Evolutionary conservation across 2,797 vertebrate species (phyloP), one percentile per base, ranked within the genome.

Genomic region (Neoniphon sammara): DNA sequence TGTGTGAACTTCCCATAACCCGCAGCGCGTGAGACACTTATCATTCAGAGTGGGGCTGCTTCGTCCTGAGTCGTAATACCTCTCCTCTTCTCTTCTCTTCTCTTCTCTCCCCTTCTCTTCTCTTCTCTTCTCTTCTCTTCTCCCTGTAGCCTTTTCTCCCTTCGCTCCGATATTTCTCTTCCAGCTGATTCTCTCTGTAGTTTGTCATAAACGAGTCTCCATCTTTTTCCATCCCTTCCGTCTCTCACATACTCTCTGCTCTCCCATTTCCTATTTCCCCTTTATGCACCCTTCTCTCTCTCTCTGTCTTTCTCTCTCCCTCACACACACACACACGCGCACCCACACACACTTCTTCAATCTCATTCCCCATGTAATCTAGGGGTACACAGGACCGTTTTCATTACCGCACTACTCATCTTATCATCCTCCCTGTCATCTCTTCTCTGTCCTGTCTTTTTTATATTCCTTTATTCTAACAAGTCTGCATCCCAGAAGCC

Each of bases 1-100:
- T 92, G 90, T 88, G 90, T 94, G 94, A 95, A 95, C 94, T 95
- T 94, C 92, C 90, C 90, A 88, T 95, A 94, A 95, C 94, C 94
- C 87, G 87, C 89, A 79, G 90, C 78, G 86, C 86, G 87, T 77
- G 83, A 93, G 93, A 93, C 93, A 95, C 93, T 94, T 93, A 94
- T 95, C 94, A 94, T 94, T 93, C 91, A 88, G 92, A 90, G 91
- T 90, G 88, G 91, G 76, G 87, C 90, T 82, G 91, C 83, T 78
- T 80, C 85, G 86, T 91, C 85, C 88, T 42, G 75, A 89, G 81
- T 89, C 73, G 86, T 89, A 92, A 92, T 90, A 85, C 84, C 85
- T 87, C 87, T 80, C 50, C 78, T 86, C 79, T 52, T 70, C 75
- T 79, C 77, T 67, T 64, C 72, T 83, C 69, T 57, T 17, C 73